These are phyloP conservation scores for Lamellibrachia luymesi DNA, from an alignment of 1,140 invertebrate genomes.

Conservation along the genomic window DNA sequence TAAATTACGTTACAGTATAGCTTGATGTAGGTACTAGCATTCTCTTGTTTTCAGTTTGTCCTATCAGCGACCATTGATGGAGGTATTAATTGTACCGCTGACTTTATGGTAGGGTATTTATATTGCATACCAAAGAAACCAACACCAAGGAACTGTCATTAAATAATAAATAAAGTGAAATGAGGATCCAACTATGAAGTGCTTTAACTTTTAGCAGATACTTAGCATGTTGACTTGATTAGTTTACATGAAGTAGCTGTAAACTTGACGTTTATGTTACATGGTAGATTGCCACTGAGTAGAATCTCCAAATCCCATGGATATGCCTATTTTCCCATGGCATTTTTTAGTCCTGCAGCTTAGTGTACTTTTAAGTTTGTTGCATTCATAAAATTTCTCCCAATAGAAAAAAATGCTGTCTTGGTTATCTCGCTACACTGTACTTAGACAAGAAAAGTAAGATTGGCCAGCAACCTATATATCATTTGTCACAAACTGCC, in stretches of 20 bases:
- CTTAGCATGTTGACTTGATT: background rate
- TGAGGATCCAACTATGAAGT: background rate
- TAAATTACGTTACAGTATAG: background rate
- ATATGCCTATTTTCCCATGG: background rate
- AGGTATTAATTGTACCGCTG: background rate
- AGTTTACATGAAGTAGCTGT: background rate
- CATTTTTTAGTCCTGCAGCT: background rate
- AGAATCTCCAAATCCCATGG: background rate
- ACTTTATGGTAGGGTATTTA: background rate
- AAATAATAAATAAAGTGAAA: background rate
- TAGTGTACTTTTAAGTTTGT: background rate
- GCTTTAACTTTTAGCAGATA: background rate
- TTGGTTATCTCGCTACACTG: background rate
- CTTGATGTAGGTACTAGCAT: background rate
- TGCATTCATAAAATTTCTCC: background rate
- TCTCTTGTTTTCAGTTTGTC: background rate
- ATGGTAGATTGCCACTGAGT: background rate
- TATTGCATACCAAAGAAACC: background rate
- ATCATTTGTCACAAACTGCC: too few relatives aligned
- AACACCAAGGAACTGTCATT: background rate
- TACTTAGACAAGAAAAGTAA: too few relatives aligned
- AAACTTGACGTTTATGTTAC: background rate
- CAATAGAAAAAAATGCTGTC: background rate
- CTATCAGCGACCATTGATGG: background rate
- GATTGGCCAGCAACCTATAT: too few relatives aligned